Percentiles rank a stretch among this genome's conserved stretches.
These are phyloP conservation scores for Cairina moschata DNA, from an alignment of 2,113 vertebrate genomes.

Conservation along the genomic window DNA sequence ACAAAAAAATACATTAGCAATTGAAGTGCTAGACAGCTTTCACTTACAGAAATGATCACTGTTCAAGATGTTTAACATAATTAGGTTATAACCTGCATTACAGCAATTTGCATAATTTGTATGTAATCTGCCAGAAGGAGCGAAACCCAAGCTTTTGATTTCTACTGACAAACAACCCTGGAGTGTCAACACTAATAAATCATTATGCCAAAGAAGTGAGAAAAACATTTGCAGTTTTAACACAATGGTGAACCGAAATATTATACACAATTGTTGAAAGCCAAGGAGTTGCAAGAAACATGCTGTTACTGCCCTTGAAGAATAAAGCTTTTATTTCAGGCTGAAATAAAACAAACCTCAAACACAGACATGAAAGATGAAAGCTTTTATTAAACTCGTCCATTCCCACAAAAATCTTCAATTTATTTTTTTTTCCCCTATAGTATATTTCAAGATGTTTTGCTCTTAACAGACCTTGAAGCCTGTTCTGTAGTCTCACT, in stretches of 20 bases:
- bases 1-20: not conserved
- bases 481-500: not conserved
- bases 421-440: not conserved
- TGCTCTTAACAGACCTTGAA: not conserved
- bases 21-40: constrained; percentile 2
- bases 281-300: not conserved
- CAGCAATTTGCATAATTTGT: constrained; percentile 67
- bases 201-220: constrained; percentile 33
- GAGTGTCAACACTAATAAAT: constrained; percentile 28
- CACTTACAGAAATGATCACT: constrained; percentile 50
- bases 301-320: constrained; percentile 1
- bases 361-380: not conserved
- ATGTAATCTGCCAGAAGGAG: constrained; percentile 74
- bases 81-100: constrained; percentile 64
- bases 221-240: constrained; percentile 44
- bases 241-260: constrained; percentile 32
- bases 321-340: constrained; percentile 18
- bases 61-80: constrained; percentile 50
- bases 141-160: constrained; percentile 47
- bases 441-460: not conserved
- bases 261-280: constrained; percentile 7
- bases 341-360: constrained; percentile 6
- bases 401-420: not conserved
- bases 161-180: constrained; percentile 2
- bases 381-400: not conserved